Evolutionary conservation across 2,113 vertebrate genomes (phyloP).

Genomic region (Herpailurus yagouaroundi): DNA sequence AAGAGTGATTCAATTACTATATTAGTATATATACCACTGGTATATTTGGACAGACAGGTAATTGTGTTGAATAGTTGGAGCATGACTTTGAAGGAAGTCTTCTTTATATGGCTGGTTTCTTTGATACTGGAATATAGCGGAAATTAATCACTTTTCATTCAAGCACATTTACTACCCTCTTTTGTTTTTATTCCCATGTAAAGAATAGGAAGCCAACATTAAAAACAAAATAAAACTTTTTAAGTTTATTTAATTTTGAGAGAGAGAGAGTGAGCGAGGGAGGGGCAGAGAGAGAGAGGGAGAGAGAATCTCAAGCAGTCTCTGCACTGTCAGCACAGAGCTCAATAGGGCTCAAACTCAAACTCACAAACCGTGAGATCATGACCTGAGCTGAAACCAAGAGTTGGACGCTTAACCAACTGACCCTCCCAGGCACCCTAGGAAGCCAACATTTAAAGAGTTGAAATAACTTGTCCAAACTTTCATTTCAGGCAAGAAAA

Average conservation of each 20-base stretch:
- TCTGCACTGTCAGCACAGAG: too few relatives aligned
- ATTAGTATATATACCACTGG: not conserved
- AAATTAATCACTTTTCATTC: not conserved
- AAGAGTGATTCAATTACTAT: not conserved
- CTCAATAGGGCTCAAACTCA: too few relatives aligned
- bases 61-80: not conserved
- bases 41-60: not conserved
- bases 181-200: not conserved
- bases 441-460: not conserved
- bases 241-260: too few relatives aligned
- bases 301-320: too few relatives aligned
- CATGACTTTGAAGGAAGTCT: not conserved
- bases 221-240: too few relatives aligned
- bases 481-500: not conserved
- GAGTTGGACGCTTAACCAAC: too few relatives aligned
- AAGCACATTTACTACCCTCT: not conserved
- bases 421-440: not conserved
- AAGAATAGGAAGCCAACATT: not conserved
- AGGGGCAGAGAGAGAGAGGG: too few relatives aligned
- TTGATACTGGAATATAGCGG: not conserved
- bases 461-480: not conserved
- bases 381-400: too few relatives aligned
- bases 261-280: too few relatives aligned
- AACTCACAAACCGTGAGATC: too few relatives aligned
- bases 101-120: not conserved